Evolutionary conservation across 2,888 invertebrate genomes (phyloP).

Genomic region (Mayetiola destructor): DNA sequence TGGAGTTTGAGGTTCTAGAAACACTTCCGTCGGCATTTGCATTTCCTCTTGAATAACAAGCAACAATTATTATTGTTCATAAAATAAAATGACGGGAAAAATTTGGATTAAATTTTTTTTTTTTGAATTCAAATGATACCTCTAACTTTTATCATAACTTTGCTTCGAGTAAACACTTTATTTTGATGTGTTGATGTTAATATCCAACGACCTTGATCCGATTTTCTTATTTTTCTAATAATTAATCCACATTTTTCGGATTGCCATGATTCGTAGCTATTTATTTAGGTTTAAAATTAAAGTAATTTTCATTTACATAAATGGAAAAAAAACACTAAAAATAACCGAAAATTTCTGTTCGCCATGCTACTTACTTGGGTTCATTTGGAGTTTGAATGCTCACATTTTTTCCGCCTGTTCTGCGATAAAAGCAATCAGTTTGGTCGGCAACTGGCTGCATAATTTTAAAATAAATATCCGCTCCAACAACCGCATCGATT

Average conservation of each 20-base stretch:
- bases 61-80: too few relatives aligned
- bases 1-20: slow-evolving; percentile 14
- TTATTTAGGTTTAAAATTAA: not conserved
- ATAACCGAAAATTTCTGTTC: not conserved
- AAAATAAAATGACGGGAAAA: too few relatives aligned
- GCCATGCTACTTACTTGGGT: not conserved
- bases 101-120: too few relatives aligned
- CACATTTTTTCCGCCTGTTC: not conserved
- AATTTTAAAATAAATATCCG: not conserved
- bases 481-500: slow-evolving; percentile 1
- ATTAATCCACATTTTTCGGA: slow-evolving; percentile 35
- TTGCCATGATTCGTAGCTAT: not conserved
- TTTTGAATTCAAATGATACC: not conserved
- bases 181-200: slow-evolving; percentile 29
- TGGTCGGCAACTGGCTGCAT: not conserved
- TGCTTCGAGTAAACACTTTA: slow-evolving; percentile 30
- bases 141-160: slow-evolving; percentile 18
- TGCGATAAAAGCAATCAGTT: not conserved
- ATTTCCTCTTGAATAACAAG: not conserved
- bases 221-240: slow-evolving; percentile 28
- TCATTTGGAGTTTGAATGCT: not conserved
- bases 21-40: not conserved
- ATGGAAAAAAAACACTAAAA: not conserved
- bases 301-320: not conserved
- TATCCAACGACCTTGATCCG: slow-evolving; percentile 38